Conservation (phyloP, 2,797 vertebrate genomes). For the Microhierax caerulescens region DNA sequence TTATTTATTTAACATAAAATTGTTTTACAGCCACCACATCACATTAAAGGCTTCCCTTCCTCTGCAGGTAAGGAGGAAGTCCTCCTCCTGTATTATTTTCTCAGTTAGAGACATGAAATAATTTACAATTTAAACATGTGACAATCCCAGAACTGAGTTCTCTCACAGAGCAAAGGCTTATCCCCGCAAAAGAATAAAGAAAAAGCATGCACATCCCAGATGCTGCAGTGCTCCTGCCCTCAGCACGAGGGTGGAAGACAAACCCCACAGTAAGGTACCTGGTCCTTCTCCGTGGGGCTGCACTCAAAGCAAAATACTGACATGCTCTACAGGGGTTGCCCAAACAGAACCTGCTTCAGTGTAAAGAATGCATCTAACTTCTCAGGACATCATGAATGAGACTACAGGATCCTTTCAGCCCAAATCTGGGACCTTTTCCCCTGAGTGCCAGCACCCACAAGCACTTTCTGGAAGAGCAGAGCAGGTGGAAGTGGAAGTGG, state of each 20-base stretch:
- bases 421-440: not conserved
- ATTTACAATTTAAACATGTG: not conserved
- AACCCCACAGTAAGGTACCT: not conserved
- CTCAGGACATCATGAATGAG: not conserved
- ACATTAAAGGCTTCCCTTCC: not conserved
- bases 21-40: not conserved
- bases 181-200: not conserved
- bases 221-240: not conserved
- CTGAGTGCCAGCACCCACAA: not conserved
- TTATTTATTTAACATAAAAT: not conserved
- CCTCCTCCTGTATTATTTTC: not conserved
- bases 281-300: not conserved
- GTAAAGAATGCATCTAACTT: not conserved
- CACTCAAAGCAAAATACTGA: not conserved
- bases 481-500: not conserved
- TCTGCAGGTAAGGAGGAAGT: not conserved
- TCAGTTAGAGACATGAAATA: not conserved
- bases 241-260: not conserved
- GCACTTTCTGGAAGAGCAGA: not conserved
- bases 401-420: not conserved
- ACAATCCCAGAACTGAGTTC: not conserved
- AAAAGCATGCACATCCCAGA: fast-evolving
- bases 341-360: not conserved
- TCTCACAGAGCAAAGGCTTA: not conserved
- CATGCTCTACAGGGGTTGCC: fast-evolving